phyloP scores from a whole-genome alignment of 2,797 vertebrate genomes.

The Micromesistius poutassou region DNA sequence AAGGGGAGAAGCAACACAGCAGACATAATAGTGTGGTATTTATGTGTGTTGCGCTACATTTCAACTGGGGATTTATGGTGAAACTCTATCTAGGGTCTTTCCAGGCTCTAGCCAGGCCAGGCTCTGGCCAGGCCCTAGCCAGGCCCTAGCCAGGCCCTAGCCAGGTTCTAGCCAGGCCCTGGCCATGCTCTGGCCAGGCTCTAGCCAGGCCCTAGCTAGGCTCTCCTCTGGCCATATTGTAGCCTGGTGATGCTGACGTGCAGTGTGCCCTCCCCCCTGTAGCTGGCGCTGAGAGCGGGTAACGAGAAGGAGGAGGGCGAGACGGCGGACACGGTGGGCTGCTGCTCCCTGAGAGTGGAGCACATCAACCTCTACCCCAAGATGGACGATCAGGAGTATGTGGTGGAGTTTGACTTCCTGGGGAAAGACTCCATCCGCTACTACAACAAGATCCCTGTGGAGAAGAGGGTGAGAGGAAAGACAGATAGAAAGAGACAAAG shows the following conservation, averaged over 20 bases:
- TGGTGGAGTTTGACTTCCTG: conserved; percentile 95
- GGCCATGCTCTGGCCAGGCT: no score
- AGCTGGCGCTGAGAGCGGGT: conserved; percentile 93
- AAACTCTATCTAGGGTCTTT: no score
- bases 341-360: conserved; percentile 93
- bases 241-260: background rate
- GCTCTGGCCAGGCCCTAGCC: no score
- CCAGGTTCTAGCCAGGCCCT: background rate
- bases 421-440: conserved; percentile 97
- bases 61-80: background rate
- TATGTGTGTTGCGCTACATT: background rate
- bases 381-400: conserved; percentile 90
- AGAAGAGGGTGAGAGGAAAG: conserved; percentile 85
- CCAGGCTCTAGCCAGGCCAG: background rate
- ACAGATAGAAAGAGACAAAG: background rate
- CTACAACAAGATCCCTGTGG: conserved; percentile 97
- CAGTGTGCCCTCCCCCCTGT: conserved; percentile 1
- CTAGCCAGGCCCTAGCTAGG: no score
- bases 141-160: no score
- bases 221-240: background rate
- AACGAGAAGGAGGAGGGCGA: conserved; percentile 97
- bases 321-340: conserved; percentile 93
- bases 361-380: conserved; percentile 90
- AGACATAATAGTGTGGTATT: background rate
- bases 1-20: no score